These are phyloP conservation scores for Drosophila pallidifrons DNA, from an alignment of 1,140 invertebrate species.

Conservation along the genomic window DNA sequence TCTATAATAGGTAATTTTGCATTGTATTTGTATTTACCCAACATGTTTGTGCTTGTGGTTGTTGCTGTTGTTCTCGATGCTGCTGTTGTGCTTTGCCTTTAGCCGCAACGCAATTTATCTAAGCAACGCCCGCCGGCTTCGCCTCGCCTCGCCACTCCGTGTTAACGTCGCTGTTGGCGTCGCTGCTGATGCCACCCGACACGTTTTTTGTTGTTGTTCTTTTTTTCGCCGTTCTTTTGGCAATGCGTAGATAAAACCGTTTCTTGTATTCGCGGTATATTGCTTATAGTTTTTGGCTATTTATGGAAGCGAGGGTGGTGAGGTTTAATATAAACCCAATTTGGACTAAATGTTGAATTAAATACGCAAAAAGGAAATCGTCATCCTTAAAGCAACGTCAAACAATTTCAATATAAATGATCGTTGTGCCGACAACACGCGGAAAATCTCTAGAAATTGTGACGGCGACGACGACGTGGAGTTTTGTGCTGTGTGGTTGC, in stretches of 20 bases:
- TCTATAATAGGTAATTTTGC: conserved; percentile 41
- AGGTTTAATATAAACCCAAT: conserved; percentile 57
- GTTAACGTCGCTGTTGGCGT: conserved; percentile 39
- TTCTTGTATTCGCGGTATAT: conserved; percentile 23
- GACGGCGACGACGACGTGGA: conserved; percentile 34
- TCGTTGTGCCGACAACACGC: conserved; percentile 30
- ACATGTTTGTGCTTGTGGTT: conserved; percentile 66
- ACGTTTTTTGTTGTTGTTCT: conserved; percentile 53
- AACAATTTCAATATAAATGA: conserved; percentile 32
- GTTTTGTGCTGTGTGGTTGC: conserved; percentile 37
- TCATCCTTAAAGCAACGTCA: conserved; percentile 19
- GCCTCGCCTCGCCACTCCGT: conserved; percentile 24
- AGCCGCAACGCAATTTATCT: conserved; percentile 82
- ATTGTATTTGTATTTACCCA: conserved; percentile 70
- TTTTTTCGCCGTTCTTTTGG: conserved; percentile 42
- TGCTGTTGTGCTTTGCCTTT: conserved; percentile 54
- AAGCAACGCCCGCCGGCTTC: conserved; percentile 67
- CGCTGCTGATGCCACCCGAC: conserved; percentile 49
- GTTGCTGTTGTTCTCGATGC: conserved; percentile 12
- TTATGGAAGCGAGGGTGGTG: background rate
- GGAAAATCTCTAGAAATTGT: conserved; percentile 34
- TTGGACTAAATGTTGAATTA: conserved; percentile 59
- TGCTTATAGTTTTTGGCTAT: conserved; percentile 50
- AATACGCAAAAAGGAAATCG: conserved; percentile 50
- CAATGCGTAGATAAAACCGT: conserved; percentile 64